Evolutionary conservation across 2,113 vertebrate genomes (phyloP).

Genomic region (Poeciliopsis occidentalis): DNA sequence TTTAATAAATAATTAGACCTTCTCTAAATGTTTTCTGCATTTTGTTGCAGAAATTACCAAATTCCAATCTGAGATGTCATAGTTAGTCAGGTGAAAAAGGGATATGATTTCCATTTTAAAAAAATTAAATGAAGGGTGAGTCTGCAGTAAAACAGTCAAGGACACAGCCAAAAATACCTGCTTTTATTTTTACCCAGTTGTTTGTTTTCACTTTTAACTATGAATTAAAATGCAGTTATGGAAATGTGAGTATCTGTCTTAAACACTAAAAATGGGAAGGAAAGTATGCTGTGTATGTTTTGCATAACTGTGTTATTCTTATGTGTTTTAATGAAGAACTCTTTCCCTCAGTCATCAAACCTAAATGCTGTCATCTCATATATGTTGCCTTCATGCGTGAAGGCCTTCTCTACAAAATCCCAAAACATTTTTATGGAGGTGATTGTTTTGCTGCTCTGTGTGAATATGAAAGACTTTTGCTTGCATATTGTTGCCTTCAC

Average conservation of each 20-base stretch:
- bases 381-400: slow-evolving; percentile 21
- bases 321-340: slow-evolving; percentile 59
- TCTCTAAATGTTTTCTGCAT: background rate
- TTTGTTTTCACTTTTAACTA: slow-evolving; percentile 10
- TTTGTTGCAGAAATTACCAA: too few relatives aligned
- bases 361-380: slow-evolving; percentile 8
- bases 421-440: slow-evolving; percentile 5
- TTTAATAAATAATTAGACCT: background rate
- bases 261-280: slow-evolving; percentile 42
- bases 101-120: background rate
- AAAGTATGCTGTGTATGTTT: slow-evolving; percentile 21
- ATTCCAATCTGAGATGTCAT: too few relatives aligned
- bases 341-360: slow-evolving; percentile 27
- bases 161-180: background rate
- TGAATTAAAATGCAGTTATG: slow-evolving; percentile 12
- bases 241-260: slow-evolving; percentile 26
- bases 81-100: background rate
- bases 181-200: background rate
- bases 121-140: background rate
- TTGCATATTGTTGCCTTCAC: background rate
- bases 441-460: background rate
- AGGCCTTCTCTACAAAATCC: slow-evolving; percentile 18
- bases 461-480: slow-evolving; percentile 2
- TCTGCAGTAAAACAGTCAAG: background rate
- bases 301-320: slow-evolving; percentile 48